A percentile compares a stretch with the other conserved stretches of the same genome.
These are phyloP conservation scores for Schizaphis graminum DNA, from an alignment of 2,888 invertebrate genomes.

Conservation along the genomic window DNA sequence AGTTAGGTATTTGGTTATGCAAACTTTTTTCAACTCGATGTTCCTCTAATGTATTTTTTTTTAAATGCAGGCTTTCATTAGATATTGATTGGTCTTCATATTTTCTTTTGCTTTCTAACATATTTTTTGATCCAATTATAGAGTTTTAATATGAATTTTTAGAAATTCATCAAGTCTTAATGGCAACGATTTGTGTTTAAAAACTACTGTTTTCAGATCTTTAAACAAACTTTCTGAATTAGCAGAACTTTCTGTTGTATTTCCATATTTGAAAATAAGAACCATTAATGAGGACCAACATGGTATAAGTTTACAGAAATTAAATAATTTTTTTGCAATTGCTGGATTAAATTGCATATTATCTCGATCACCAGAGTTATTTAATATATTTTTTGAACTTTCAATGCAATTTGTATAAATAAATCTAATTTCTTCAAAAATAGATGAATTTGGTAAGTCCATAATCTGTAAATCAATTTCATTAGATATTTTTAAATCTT, in stretches of 20 bases:
- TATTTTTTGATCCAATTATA: constrained; percentile 9
- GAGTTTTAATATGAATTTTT: constrained; percentile 9
- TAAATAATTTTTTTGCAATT: constrained; percentile 23
- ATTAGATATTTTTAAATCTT: background rate
- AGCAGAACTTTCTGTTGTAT: constrained; percentile 13
- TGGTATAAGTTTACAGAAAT: constrained; percentile 37
- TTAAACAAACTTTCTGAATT: constrained; percentile 50
- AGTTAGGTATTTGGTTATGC: no score
- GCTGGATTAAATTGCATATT: constrained; percentile 15
- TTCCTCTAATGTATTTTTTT: background rate
- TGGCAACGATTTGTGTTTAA: constrained; percentile 1
- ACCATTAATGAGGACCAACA: constrained; percentile 52
- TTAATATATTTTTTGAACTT: background rate
- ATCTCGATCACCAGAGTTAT: constrained; percentile 21
- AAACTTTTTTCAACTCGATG: no score
- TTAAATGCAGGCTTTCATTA: background rate
- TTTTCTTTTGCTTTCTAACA: background rate
- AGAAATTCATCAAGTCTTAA: background rate
- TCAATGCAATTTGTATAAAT: background rate
- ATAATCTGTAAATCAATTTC: background rate
- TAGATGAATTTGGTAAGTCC: background rate
- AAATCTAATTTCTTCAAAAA: constrained; percentile 44
- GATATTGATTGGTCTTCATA: background rate
- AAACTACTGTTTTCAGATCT: constrained; percentile 12
- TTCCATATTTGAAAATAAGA: constrained; percentile 47